Percentiles rank a stretch among this genome's conserved stretches.
These are phyloP conservation scores for Salvator merianae DNA, from an alignment of 2,113 vertebrate species.

Conservation along the genomic window DNA sequence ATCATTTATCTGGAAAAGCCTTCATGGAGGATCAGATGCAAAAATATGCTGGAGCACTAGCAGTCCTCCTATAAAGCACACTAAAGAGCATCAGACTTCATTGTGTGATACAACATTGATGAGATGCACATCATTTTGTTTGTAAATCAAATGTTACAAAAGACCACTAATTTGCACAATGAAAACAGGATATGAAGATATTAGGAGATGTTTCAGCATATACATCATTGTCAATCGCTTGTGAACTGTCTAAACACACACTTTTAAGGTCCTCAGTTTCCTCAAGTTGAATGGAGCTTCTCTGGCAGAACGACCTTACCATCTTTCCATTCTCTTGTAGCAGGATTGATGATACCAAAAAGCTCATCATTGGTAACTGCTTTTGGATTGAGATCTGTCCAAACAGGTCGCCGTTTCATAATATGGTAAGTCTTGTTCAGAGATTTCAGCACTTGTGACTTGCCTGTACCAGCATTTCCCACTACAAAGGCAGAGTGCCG, in stretches of 20 bases:
- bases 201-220: too few species aligned
- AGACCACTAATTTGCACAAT: too few species aligned
- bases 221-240: too few species aligned
- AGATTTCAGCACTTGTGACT: conserved; percentile 92
- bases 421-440: conserved; percentile 90
- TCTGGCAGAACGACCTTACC: conserved; percentile 71
- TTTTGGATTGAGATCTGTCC: conserved; percentile 93
- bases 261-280: not conserved
- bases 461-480: conserved; percentile 89
- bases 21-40: not conserved
- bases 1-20: not conserved
- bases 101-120: too few species aligned
- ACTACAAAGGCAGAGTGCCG: conserved; percentile 96
- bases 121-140: too few species aligned
- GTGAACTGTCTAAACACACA: too few species aligned
- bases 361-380: conserved; percentile 88
- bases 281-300: not conserved
- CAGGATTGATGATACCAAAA: conserved; percentile 87
- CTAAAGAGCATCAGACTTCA: not conserved
- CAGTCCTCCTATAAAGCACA: not conserved
- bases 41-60: not conserved
- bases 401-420: conserved; percentile 85
- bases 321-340: conserved; percentile 95
- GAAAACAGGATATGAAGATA: too few species aligned
- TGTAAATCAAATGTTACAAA: too few species aligned